Base-by-base conservation (phyloP, 1,140 invertebrate genomes). In the Metopolophium dirhodum region DNA sequence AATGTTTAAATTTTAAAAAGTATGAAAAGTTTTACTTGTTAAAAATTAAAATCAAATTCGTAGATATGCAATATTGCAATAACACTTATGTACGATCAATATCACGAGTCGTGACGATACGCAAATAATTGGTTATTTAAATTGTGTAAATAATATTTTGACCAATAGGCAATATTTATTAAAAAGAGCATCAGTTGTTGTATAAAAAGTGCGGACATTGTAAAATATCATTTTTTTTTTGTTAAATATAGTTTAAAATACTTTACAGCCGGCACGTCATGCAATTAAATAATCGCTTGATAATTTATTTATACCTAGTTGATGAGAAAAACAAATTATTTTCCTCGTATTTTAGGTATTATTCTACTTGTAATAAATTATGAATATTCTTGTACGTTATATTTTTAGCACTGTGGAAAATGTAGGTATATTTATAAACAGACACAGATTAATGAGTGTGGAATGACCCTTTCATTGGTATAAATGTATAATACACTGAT, bases 381-480 rank as follows among this genome's bases (percentile, higher is more conserved):
- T 2, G 61, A 77, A 77, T 77, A n/a, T 77, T 77, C n/a, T 77
- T 18, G 61, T 77, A 7, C 11, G 30, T 77, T 77, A 18, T 77
- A 77, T 77, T n/a, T 77, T 77, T 77, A 77, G 61, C 30, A 77
- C 61, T 6, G 30, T n/a, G 61, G 30, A 68, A 68, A 68, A 68
- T 68, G 61, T 68, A 68, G 4, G 61, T 77, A 77, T 77, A 77
- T 77, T 77, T 77, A 77, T 77, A 77, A 77, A n/a, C 61, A 77
- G 61, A 77, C 61, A 68, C 14, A 77, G 61, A 77, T 77, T 77
- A 77, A 77, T 77, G 61, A 35, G 61, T 77, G 61, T 77, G 30
- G n/a, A 61, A 61, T 61, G 57, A 77, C 61, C 61, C 61, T 77
- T 77, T 77, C 61, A 77, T 77, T 77, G 61, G 61, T n/a, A 77